A percentile compares a stretch with the other conserved stretches of the same genome.
Conservation (phyloP, 35 echinoderm and acorn worm species). For the Eucidaris tribuloides region DNA sequence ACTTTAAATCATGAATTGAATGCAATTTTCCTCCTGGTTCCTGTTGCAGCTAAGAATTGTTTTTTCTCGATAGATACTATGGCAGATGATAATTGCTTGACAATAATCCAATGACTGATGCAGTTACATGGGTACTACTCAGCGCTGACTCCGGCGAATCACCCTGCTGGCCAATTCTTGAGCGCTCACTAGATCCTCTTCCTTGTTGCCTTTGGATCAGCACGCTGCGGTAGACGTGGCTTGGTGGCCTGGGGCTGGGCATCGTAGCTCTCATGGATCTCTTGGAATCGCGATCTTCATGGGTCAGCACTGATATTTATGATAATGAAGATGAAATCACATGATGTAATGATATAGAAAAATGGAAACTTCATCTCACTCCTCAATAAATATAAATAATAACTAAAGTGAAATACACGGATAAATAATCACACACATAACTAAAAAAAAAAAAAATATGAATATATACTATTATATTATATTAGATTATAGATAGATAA, state of each 20-base stretch:
- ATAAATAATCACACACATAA: too few species aligned
- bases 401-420: too few species aligned
- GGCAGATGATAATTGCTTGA: too few species aligned
- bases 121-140: constrained; percentile 38
- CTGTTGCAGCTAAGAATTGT: too few species aligned
- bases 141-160: constrained; percentile 61
- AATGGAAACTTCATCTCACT: too few species aligned
- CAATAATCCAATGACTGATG: not conserved
- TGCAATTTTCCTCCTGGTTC: too few species aligned
- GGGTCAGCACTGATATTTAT: constrained; percentile 93
- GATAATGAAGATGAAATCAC: not conserved
- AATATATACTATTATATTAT: too few species aligned
- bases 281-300: constrained; percentile 67
- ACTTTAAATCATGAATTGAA: too few species aligned
- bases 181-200: constrained; percentile 13
- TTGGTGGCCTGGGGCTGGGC: constrained; percentile 82
- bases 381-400: too few species aligned
- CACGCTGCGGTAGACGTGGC: constrained; percentile 92
- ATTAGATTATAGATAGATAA: too few species aligned
- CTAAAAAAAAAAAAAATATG: too few species aligned
- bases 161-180: constrained; percentile 23
- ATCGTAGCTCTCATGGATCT: constrained; percentile 86
- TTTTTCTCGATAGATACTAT: too few species aligned
- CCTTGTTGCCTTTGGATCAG: constrained; percentile 31
- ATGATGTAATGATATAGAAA: not conserved